Percentiles rank a stretch among this genome's conserved stretches.
Conservation (phyloP, 2,888 invertebrate species). For the Agrilus mali region DNA sequence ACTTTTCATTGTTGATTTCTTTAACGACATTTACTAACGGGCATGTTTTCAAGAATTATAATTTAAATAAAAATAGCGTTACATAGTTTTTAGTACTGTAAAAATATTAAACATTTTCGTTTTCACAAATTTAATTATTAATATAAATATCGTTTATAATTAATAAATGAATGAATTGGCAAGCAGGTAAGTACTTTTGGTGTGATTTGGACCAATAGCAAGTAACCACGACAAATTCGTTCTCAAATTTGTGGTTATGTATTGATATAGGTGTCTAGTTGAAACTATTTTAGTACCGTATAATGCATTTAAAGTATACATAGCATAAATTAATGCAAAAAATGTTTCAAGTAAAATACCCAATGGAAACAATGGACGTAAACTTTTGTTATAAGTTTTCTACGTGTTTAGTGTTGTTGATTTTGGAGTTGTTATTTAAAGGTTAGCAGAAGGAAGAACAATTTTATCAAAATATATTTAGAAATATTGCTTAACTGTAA, state of each 20-base stretch:
- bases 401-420: constrained; percentile 52
- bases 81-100: too few relatives aligned
- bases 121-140: too few relatives aligned
- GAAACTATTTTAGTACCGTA: constrained; percentile 3
- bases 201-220: constrained; percentile 33
- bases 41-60: too few relatives aligned
- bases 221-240: constrained; percentile 33
- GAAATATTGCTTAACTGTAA: constrained; percentile 7
- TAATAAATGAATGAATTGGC: too few relatives aligned
- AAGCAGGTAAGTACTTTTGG: too few relatives aligned
- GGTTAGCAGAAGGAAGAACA: constrained; percentile 35
- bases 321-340: constrained; percentile 12
- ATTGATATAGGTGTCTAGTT: neutral
- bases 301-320: constrained; percentile 8
- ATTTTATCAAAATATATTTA: neutral
- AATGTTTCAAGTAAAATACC: constrained; percentile 36
- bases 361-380: constrained; percentile 38
- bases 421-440: constrained; percentile 55
- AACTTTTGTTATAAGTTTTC: constrained; percentile 46
- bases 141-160: too few relatives aligned
- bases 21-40: too few relatives aligned
- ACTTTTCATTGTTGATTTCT: too few relatives aligned
- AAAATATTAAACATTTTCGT: too few relatives aligned
- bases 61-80: too few relatives aligned
- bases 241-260: constrained; percentile 10